A percentile compares a stretch with the other conserved stretches of the same genome.
Evolutionary conservation across 2,113 vertebrate species (phyloP).

Genomic region (Rousettus leschenaultii): DNA sequence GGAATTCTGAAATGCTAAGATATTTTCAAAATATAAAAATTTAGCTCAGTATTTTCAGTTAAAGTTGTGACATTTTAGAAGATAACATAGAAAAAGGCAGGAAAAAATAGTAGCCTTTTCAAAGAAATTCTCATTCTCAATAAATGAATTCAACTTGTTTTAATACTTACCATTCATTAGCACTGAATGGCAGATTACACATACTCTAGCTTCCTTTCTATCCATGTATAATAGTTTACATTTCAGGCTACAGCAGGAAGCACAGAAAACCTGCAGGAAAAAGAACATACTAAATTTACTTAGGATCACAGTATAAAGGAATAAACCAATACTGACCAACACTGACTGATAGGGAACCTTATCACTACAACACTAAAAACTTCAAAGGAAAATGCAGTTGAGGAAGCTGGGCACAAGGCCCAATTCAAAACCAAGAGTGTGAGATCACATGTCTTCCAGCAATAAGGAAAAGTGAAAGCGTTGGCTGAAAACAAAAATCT

Average conservation of each 20-base stretch:
- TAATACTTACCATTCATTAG: conserved; percentile 92
- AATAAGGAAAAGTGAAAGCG: conserved; percentile 20
- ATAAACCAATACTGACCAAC: not conserved
- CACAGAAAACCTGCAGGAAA: conserved; percentile 93
- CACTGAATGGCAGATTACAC: conserved; percentile 95
- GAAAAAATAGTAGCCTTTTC: not conserved
- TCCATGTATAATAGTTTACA: conserved; percentile 96
- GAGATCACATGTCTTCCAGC: not conserved
- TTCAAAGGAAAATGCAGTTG: conserved; percentile 30
- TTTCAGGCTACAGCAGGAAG: conserved; percentile 94
- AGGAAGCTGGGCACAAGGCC: not conserved
- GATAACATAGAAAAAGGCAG: not conserved
- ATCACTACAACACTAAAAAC: not conserved
- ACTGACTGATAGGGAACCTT: not conserved
- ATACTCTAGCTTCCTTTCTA: conserved; percentile 95
- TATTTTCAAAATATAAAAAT: conserved; percentile 20
- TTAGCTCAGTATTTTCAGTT: conserved; percentile 43
- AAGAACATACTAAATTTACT: conserved; percentile 57
- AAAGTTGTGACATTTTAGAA: conserved; percentile 8
- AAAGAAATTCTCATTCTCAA: not conserved
- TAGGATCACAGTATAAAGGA: not conserved
- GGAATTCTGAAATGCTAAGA: not conserved
- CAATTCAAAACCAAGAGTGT: conserved; percentile 45
- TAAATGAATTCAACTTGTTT: conserved; percentile 13
- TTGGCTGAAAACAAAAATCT: conserved; percentile 40